Base-by-base conservation (phyloP, 2,113 vertebrate genomes). In the Sitta europaea region DNA sequence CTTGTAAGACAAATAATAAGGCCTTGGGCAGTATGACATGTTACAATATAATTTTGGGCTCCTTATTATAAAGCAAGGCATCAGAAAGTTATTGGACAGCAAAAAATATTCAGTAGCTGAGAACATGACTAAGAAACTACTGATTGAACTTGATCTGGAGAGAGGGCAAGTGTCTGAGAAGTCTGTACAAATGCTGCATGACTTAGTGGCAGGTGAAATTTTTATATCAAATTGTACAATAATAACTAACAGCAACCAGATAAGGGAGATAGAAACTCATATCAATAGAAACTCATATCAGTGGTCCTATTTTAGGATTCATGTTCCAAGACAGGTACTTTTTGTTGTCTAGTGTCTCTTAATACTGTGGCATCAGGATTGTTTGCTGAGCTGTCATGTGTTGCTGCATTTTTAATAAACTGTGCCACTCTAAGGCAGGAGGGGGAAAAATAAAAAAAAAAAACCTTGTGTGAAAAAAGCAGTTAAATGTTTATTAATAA, bases 1-100 rank as follows among this genome's bases (percentile, higher is more conserved):
- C 67, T 59, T 92, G 78, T 96, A 97, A 88, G 68, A 93, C 57
- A 93, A 96, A 96, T 95, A 95, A 96, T 92, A 85, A 77, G 50
- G 29, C 58, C 73, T 94, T 65, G 40, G 40, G 63, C 14, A 20
- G 92, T 86, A 78, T 79, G 17, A 38, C 61, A 84, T 48, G 66
- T 95, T 89, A 76, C 79, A 79, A 73, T 83, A 77, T 65, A 80
- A 70, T 92, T 75, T 85, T 24, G 63, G 58, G 58, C 62, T 84
- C 31, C 75, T 90, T 85, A 55, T 95, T 51, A 85, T 79, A 94
- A 93, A 87, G 55, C 48, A 80, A 67, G 76, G 73, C 77, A 75
- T 94, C 1, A 22, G 72, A 48, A 95, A 88, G 82, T 93, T 94
- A 82, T 94, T 86, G 88, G 82, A 78, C 43, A 65, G 40, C 12